Evolutionary conservation across 2,888 invertebrate genomes (phyloP), one percentile per base, ranked within the genome.

Genomic region (Hecatera dysodea): DNA sequence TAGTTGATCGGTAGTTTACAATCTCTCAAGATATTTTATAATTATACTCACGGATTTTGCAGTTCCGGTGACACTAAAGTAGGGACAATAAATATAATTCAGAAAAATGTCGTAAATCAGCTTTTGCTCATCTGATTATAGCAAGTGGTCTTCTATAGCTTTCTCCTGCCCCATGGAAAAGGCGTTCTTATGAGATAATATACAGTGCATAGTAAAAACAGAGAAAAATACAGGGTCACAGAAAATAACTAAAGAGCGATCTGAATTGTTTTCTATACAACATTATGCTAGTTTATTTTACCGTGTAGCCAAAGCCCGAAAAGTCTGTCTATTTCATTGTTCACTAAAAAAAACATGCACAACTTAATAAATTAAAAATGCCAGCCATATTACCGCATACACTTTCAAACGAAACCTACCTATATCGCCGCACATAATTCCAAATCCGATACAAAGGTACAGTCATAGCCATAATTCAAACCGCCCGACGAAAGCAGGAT

Each of bases 401-500:
- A 22, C 48, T 75, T 42, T 62, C 53, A 62, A 61, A 75, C 4
- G 17, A n/a, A 55, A 27, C 52, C 71, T 55, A 76, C 29, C 22
- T 19, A 44, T 44, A 44, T 46, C 12, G 69, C 69, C 48, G 61
- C 50, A 71, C 56, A 63, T 67, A 71, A 78, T 57, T 80, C 68
- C 57, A 60, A 83, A 85, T 67, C 72, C 42, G 71, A 83, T 82
- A 75, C 57, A 63, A 78, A 75, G 65, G 89, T 90, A 89, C 89
- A 90, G 80, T 90, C 86, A 69, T 81, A 66, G 65, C 70, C 87
- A 90, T 89, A 90, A 91, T 78, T 92, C 89, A 87, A 81, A 84
- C 78, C 84, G 81, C 82, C 75, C 86, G 81, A 78, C 83, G 84
- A 81, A 82, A 84, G 86, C 85, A 65, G 71, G 88, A 86, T 89